phyloP scores from a whole-genome alignment of 1,140 invertebrate genomes.

The Aporrectodea caliginosa region DNA sequence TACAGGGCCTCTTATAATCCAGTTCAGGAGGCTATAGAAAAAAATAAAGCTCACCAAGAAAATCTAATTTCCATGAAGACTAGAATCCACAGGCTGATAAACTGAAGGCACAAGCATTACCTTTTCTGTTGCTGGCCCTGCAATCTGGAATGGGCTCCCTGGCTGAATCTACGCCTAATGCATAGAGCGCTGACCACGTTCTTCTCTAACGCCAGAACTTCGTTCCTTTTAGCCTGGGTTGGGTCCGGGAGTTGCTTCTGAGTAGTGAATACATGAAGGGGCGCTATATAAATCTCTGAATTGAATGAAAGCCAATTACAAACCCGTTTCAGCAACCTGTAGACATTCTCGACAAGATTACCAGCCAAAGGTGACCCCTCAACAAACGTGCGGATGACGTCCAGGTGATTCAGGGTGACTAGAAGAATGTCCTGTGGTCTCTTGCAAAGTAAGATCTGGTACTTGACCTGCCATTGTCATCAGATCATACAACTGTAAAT shows the following conservation, averaged over 20 bases:
- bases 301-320: neutral
- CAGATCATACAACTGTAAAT: conserved; percentile 74
- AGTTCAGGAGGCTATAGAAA: no score
- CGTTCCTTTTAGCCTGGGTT: no score
- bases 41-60: no score
- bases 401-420: conserved; percentile 81
- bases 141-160: neutral
- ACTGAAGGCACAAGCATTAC: no score
- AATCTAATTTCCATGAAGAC: no score
- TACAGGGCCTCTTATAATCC: no score
- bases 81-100: no score
- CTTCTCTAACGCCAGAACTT: no score
- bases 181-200: neutral
- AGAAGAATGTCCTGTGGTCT: conserved; percentile 74
- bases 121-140: no score
- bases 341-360: neutral
- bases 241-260: no score
- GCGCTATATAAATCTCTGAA: neutral
- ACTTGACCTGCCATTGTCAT: conserved; percentile 94
- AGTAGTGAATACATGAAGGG: neutral
- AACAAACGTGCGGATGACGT: conserved; percentile 67
- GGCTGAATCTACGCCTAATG: neutral
- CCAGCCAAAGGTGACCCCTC: neutral
- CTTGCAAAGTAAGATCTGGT: conserved; percentile 69
- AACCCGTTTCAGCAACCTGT: conserved; percentile 3